These are phyloP conservation scores for Halotydeus destructor DNA, from an alignment of 1,140 invertebrate species.

Conservation along the genomic window DNA sequence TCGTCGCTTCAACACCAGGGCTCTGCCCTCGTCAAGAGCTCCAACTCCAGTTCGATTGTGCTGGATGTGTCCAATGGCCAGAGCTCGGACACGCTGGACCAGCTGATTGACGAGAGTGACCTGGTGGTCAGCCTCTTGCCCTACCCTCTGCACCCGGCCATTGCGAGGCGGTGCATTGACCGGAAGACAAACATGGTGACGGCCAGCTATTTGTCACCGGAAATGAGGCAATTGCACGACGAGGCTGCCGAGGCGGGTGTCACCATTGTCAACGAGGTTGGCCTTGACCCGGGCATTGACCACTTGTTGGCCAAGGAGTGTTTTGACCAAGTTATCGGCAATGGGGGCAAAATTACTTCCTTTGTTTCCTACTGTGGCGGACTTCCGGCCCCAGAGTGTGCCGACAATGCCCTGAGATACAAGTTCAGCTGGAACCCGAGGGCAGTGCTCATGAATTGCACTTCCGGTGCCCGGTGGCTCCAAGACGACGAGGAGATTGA, in stretches of 20 bases:
- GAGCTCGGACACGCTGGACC: conserved; percentile 42
- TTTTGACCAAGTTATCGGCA: conserved; percentile 66
- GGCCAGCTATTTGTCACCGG: conserved; percentile 72
- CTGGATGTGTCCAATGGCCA: conserved; percentile 49
- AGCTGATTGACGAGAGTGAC: conserved; percentile 49
- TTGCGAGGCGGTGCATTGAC: conserved; percentile 65
- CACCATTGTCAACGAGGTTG: conserved; percentile 83
- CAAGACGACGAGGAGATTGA: conserved; percentile 47
- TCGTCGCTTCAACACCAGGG: conserved; percentile 33
- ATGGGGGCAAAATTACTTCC: conserved; percentile 54
- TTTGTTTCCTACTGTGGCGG: conserved; percentile 94
- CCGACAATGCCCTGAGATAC: conserved; percentile 73
- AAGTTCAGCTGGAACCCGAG: conserved; percentile 95
- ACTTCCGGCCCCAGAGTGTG: conserved; percentile 80
- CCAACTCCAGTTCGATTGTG: conserved; percentile 55
- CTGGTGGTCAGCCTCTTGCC: conserved; percentile 79
- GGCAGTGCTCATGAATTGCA: conserved; percentile 68
- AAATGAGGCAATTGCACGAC: conserved; percentile 54
- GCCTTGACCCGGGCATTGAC: conserved; percentile 92
- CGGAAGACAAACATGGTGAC: conserved; percentile 80
- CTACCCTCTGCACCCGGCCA: conserved; percentile 57
- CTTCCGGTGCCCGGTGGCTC: conserved; percentile 68
- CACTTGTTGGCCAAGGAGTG: conserved; percentile 91
- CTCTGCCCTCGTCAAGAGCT: conserved; percentile 53
- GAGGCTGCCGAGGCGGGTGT: conserved; percentile 58